A percentile compares a stretch with the other conserved stretches of the same genome.
Conservation (phyloP, 2,888 invertebrate species). For the Myopa tessellatipennis region DNA sequence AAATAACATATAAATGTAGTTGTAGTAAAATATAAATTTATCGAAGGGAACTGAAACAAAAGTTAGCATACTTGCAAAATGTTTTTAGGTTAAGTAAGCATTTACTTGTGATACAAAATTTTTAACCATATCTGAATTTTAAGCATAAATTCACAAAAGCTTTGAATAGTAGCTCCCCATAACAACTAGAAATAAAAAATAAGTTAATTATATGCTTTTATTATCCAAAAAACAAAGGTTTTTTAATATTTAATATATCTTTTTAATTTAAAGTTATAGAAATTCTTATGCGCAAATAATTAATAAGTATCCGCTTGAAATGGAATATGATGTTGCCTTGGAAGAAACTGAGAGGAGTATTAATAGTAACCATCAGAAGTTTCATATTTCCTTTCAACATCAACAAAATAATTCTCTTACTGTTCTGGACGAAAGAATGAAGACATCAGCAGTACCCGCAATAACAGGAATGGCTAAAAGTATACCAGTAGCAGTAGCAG, state of each 20-base stretch:
- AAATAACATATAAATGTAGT: too few species aligned
- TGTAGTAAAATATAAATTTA: too few species aligned
- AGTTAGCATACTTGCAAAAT: too few species aligned
- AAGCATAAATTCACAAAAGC: background rate
- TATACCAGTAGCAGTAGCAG: too few species aligned
- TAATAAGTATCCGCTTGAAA: constrained; percentile 33
- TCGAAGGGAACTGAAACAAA: too few species aligned
- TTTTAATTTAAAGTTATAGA: background rate
- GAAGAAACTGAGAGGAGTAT: constrained; percentile 43
- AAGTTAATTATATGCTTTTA: background rate
- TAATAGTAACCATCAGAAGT: constrained; percentile 29
- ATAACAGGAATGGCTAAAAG: too few species aligned
- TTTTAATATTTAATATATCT: background rate
- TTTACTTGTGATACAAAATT: too few species aligned
- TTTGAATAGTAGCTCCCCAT: background rate
- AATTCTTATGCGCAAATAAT: background rate
- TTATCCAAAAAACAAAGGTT: background rate
- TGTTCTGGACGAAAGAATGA: constrained; percentile 42
- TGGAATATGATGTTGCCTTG: constrained; percentile 57
- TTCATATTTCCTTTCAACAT: constrained; percentile 20
- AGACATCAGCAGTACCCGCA: constrained; percentile 34
- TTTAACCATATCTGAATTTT: background rate
- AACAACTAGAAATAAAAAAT: too few species aligned
- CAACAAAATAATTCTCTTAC: constrained; percentile 30
- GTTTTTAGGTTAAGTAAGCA: too few species aligned